Percentiles rank a stretch among this genome's conserved stretches.
phyloP scores from a whole-genome alignment of 2,113 vertebrate species.

The Cryptotis parvus region DNA sequence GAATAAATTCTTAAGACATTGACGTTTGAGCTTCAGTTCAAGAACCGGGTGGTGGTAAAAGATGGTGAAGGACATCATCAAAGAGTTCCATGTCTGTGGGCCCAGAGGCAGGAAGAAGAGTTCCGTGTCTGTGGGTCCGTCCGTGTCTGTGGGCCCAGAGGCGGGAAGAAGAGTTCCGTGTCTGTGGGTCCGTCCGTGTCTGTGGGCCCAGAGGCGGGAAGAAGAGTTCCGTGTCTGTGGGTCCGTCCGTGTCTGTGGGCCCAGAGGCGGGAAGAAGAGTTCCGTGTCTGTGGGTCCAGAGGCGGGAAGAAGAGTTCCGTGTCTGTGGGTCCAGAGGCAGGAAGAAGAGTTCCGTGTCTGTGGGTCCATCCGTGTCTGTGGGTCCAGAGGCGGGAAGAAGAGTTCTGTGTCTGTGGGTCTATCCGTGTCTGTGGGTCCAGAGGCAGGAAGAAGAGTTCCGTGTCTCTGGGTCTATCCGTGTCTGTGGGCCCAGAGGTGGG shows the following conservation, averaged over 20 bases:
- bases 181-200: accelerated
- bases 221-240: accelerated
- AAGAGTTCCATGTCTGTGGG: background rate
- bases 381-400: too few species aligned
- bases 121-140: accelerated
- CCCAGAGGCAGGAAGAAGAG: too few species aligned
- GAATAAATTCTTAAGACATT: background rate
- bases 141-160: accelerated
- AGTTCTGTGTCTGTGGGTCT: accelerated
- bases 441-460: too few species aligned
- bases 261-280: too few species aligned
- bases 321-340: background rate
- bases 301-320: too few species aligned
- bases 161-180: too few species aligned
- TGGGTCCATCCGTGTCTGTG: too few species aligned
- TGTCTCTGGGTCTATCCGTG: accelerated
- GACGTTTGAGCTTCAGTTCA: background rate
- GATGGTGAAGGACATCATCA: too few species aligned
- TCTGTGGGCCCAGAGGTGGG: accelerated
- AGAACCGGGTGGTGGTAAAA: background rate
- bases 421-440: accelerated
- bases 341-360: too few species aligned
- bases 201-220: accelerated
- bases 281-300: accelerated
- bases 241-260: accelerated